phyloP scores from a whole-genome alignment of 2,797 vertebrate species.

The Steatocranus sp. region DNA sequence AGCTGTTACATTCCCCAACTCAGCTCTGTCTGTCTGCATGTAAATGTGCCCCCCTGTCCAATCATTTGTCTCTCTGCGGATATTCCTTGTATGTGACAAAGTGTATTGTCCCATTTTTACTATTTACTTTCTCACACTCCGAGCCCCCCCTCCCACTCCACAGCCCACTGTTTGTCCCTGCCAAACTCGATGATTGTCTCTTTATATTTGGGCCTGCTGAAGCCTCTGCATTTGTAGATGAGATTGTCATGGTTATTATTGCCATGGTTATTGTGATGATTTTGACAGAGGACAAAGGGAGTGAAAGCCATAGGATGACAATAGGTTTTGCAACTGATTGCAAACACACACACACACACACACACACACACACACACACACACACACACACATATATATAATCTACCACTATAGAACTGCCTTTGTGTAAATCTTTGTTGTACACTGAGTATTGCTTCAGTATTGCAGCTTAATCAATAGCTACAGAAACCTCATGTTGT shows the following conservation, averaged over 20 bases:
- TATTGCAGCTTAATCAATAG: not conserved
- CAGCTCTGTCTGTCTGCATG: conserved; percentile 21
- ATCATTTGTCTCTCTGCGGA: conserved; percentile 5
- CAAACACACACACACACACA: conserved; percentile 2
- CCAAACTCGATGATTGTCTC: conserved; percentile 50
- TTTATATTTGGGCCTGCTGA: conserved; percentile 38
- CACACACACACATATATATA: rapidly evolving
- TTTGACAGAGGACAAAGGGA: conserved; percentile 49
- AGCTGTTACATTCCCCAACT: conserved; percentile 17
- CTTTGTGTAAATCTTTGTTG: not conserved
- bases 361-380: not conserved
- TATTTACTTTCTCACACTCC: conserved; percentile 71
- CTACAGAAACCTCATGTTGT: not conserved
- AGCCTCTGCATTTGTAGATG: conserved; percentile 50
- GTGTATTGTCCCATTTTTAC: conserved; percentile 39
- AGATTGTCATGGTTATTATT: conserved; percentile 70
- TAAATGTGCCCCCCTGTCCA: conserved; percentile 16
- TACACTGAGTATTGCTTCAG: not conserved
- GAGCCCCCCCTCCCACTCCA: conserved; percentile 18
- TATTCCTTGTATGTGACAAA: conserved; percentile 2
- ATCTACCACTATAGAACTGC: not conserved
- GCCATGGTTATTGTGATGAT: conserved; percentile 64
- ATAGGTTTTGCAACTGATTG: conserved; percentile 18
- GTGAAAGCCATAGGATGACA: conserved; percentile 41
- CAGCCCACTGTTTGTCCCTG: conserved; percentile 48